Base-by-base conservation (phyloP, 2,113 vertebrate genomes). In the Antechinus flavipes region DNA sequence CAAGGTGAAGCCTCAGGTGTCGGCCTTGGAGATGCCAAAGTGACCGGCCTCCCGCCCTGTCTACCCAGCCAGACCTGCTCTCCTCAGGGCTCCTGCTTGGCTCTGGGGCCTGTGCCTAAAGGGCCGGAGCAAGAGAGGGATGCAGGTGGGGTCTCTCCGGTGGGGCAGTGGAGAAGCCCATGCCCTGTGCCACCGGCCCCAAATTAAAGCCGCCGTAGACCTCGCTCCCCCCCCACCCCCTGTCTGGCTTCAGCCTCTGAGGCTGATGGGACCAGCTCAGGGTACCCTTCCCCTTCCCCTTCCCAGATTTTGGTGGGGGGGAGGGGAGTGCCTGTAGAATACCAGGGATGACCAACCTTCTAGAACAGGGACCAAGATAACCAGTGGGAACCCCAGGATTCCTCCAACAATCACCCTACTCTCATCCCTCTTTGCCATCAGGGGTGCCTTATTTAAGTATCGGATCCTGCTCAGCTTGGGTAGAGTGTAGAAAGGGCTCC, bases 1-100 rank as follows among this genome's bases (percentile, higher is more conserved):
- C 98, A 99, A 99, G 98, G 99, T 99, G 98, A 99, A 99, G 98
- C 99, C 99, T 22, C 97, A 98, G n/a, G 99, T 99, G 97, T 98
- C 99, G 94, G 99, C 99, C 95, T 98, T 99, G 96, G 99, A 99
- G 98, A 97, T 98, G 97, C 99, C 99, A 91, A 99, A 99, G 96
- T 99, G 99, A 99, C 27, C 46, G 52, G 94, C 96, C 35, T 84
- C 97, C 53, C 90, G 90, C 95, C 91, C 94, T 95, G 49, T 93
- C 90, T 58, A 52, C 52, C 61, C 25, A 47, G 91, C 92, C 47
- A 89, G 54, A 89, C 76, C 50, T 61, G 42, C 7, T 92, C 52
- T 96, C 94, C 95, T 56, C 93, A 90, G 90, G 90, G 94, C 93
- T 76, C 68, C 2, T 0, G 46, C 42, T 91, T 91, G 92, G 95